Evolutionary conservation across 1,140 invertebrate species (phyloP).

Genomic region (Hylaeus anthracinus): DNA sequence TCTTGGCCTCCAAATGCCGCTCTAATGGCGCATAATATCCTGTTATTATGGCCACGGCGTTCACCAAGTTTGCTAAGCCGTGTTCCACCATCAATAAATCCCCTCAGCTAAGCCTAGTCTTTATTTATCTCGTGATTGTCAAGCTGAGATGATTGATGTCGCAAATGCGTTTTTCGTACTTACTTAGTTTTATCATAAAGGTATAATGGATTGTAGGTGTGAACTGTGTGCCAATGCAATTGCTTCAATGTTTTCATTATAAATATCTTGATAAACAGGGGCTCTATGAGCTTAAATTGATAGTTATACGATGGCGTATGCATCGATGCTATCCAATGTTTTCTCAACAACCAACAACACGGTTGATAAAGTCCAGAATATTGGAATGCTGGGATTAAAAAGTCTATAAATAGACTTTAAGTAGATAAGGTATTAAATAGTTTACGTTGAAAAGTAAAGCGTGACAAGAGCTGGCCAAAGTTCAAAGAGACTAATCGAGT

Average conservation of each 20-base stretch:
- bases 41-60: neutral
- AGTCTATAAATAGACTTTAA: no score
- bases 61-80: neutral
- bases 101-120: neutral
- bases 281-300: no score
- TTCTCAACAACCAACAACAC: no score
- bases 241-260: no score
- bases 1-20: neutral
- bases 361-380: no score
- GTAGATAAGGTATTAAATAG: neutral
- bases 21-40: slow-evolving; percentile 1
- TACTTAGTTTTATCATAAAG: neutral
- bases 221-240: no score
- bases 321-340: no score
- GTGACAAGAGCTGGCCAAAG: neutral
- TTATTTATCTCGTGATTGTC: neutral
- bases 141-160: neutral
- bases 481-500: slow-evolving; percentile 10
- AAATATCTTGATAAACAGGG: no score
- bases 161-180: neutral
- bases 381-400: no score
- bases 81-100: neutral
- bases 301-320: no score
- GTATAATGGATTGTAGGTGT: no score
- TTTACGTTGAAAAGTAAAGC: neutral